These are phyloP conservation scores for Spongia lamella DNA, from an alignment of 37 sponge, comb jelly and placozoan genomes.

Conservation along the genomic window DNA sequence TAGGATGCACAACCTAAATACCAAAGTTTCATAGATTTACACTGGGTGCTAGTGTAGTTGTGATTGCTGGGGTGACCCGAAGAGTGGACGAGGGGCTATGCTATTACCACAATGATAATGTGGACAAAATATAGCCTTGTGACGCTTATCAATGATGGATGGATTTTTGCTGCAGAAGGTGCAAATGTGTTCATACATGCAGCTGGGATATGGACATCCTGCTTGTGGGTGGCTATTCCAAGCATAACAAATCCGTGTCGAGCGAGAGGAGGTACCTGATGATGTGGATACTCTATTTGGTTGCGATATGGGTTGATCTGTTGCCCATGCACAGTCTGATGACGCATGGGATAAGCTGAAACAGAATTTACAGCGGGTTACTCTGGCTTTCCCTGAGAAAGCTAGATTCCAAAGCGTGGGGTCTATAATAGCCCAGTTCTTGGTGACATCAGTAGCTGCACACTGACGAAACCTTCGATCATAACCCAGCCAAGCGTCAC, in stretches of 20 bases:
- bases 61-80: background rate
- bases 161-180: constrained; percentile 3
- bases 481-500: no score
- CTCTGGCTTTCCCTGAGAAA: constrained; percentile 11
- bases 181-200: constrained; percentile 15
- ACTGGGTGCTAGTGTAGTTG: no score
- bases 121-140: constrained; percentile 18
- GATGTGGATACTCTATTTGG: no score
- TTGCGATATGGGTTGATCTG: no score
- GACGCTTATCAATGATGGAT: background rate
- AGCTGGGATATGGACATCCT: background rate
- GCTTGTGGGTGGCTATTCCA: constrained; percentile 11
- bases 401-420: background rate
- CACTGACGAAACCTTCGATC: no score
- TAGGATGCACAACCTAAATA: no score
- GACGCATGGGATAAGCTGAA: constrained; percentile 8
- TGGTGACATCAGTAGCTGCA: background rate
- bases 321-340: constrained; percentile 6
- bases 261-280: background rate
- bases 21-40: no score
- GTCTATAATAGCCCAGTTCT: background rate
- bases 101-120: background rate
- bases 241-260: background rate
- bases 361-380: constrained; percentile 5
- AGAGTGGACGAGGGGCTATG: background rate